Base-by-base conservation (phyloP, 2,888 invertebrate species). In the Xestia c-nigrum region DNA sequence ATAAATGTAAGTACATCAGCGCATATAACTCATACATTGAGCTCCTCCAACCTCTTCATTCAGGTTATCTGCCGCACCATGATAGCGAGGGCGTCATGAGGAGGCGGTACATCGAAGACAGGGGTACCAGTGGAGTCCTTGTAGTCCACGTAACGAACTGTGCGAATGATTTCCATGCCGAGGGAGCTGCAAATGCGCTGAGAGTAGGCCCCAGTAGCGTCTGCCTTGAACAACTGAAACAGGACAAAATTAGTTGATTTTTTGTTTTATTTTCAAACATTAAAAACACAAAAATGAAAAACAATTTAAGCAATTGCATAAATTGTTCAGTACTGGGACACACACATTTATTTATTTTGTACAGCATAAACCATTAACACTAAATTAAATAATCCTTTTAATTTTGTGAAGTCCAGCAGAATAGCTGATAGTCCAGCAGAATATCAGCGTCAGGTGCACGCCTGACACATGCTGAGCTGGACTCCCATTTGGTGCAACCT, bases 151-250 rank as follows among this genome's bases (percentile, higher is more conserved):
- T 98, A 98, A 64, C 96, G 96, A 31, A 98, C 97, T 83, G 97
- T 97, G 70, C 97, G 97, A 52, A 98, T 96, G 0, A 97, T 97
- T 69, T 97, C 95, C 89, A 98, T 97, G 1, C 98, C 98, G 65
- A 98, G 96, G 47, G 97, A 97, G 88, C 97, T 97, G 80, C 98
- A 97, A 74, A 98, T 98, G 88, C 98, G 98, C 90, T 98, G 98
- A 0, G 98, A 98, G 90, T 97, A 98, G 4, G 97, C 97, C 38
- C 98, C 98, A 0, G 98, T 98, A 1, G 98, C 98, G 91, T 98
- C 98, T 31, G 98, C 98, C 94, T 98, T 98, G 88, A 98, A 97
- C 43, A 98, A 91, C 98, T 98, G 95, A 63, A 97, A 64, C 14
- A 72, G 38, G 3, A 16, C 0, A 59, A 59, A 31, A 31, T 16